Conservation (phyloP, 2,888 invertebrate species). For the Limnephilus rhombicus region DNA sequence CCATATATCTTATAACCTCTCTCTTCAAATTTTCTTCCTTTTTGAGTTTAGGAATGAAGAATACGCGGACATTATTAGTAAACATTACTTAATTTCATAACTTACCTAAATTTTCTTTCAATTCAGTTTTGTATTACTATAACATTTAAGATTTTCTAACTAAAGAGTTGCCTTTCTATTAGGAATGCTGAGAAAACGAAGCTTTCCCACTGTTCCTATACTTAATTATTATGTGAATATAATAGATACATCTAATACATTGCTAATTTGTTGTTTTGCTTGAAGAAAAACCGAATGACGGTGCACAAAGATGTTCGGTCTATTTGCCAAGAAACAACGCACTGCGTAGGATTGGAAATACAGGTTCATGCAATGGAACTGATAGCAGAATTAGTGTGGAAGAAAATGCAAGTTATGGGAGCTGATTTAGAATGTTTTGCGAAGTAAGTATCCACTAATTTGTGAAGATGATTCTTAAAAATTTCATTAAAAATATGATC, state of each 20-base stretch:
- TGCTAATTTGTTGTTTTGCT: conserved; percentile 60
- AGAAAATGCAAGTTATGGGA: conserved; percentile 77
- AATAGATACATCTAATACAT: background rate
- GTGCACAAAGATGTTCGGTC: conserved; percentile 77
- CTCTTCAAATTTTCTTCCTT: background rate
- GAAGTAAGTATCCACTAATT: conserved; percentile 73
- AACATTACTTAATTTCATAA: background rate
- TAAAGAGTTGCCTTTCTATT: background rate
- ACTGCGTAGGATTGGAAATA: conserved; percentile 75
- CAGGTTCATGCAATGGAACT: conserved; percentile 78
- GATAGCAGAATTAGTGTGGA: conserved; percentile 79
- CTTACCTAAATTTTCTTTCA: background rate
- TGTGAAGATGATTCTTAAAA: background rate
- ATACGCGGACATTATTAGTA: background rate
- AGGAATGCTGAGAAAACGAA: background rate
- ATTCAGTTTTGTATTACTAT: background rate
- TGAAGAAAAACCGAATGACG: conserved; percentile 79
- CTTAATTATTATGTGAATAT: background rate
- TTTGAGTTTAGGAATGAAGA: background rate
- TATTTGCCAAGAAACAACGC: conserved; percentile 78
- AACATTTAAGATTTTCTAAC: too few relatives aligned
- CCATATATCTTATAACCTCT: background rate
- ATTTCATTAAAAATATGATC: background rate
- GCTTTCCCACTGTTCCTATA: background rate
- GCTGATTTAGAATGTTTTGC: conserved; percentile 82